Conservation (phyloP, 2,113 vertebrate species). For the Lanius collurio region DNA sequence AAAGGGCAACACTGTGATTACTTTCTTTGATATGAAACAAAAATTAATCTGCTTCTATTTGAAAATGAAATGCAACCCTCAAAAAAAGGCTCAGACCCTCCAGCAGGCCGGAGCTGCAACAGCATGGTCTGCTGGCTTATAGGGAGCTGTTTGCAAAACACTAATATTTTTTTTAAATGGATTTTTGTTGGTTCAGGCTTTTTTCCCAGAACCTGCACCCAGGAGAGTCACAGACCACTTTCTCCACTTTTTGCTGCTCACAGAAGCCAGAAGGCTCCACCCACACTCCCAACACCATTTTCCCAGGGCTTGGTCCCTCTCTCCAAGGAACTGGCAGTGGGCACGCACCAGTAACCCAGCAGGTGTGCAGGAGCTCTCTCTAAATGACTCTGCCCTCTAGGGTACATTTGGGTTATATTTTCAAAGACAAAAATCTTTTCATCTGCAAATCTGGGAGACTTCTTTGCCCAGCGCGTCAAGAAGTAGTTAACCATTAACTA, state of each 20-base stretch:
- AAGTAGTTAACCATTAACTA: conserved; percentile 1
- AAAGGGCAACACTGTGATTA: neutral
- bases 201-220: neutral
- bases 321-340: neutral
- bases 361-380: conserved; percentile 33
- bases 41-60: neutral
- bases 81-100: neutral
- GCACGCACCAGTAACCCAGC: neutral
- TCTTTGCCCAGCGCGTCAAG: neutral
- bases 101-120: neutral
- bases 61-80: neutral
- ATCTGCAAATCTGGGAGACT: conserved; percentile 6
- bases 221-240: neutral
- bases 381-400: conserved; percentile 66
- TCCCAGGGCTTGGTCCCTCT: neutral
- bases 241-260: neutral
- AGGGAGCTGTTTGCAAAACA: neutral
- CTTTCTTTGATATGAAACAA: neutral
- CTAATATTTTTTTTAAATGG: accelerated
- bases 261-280: neutral
- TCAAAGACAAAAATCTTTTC: conserved; percentile 33
- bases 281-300: neutral
- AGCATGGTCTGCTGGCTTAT: neutral
- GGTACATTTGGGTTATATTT: conserved; percentile 60
- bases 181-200: neutral